Evolutionary conservation across 2,888 invertebrate species (phyloP), one percentile per base, ranked within the genome.

Genomic region (Melangyna quadrimaculata): DNA sequence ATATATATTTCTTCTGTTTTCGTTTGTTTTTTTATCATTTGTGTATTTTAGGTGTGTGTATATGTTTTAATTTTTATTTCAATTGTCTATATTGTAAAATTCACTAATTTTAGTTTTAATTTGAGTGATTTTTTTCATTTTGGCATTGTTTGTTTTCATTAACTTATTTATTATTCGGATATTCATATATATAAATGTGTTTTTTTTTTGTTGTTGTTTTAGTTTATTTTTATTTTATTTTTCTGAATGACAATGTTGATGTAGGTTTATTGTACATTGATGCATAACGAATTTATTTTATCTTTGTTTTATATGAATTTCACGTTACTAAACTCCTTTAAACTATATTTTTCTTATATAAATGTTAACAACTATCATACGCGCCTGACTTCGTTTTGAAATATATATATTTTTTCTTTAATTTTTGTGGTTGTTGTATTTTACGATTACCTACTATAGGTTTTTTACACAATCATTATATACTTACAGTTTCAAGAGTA

Each of bases 121-220:
- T 55, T 80, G 57, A 81, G 75, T 81, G 45, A 70, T 83, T 19
- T 27, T 61, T 83, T 78, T 69, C n/a, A 24, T 8, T 79, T 84
- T 84, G 84, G 84, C 84, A 84, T 84, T 80, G 84, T 84, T 84
- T 79, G 79, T 80, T 84, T 67, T 78, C 32, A 75, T 75, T 43
- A 14, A 22, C 53, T 74, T 73, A 51, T 59, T 74, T 73, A 51
- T 27, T 77, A 69, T 75, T 59, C 32, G 51, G 72, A 53, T 69
- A 77, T 55, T 73, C 74, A 48, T 53, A 83, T 78, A 83, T 78
- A 78, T 65, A 48, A 19, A 32, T 61, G 35, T 71, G 32, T 69
- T 35, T 74, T 24, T 61, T 67, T 22, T 22, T 55, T 8, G 53
- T 57, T 43, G 37, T 22, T 61, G n/a, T 24, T 65, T 40, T 65